Base-by-base conservation (phyloP, 2,888 invertebrate genomes). In the Junonia oenone region DNA sequence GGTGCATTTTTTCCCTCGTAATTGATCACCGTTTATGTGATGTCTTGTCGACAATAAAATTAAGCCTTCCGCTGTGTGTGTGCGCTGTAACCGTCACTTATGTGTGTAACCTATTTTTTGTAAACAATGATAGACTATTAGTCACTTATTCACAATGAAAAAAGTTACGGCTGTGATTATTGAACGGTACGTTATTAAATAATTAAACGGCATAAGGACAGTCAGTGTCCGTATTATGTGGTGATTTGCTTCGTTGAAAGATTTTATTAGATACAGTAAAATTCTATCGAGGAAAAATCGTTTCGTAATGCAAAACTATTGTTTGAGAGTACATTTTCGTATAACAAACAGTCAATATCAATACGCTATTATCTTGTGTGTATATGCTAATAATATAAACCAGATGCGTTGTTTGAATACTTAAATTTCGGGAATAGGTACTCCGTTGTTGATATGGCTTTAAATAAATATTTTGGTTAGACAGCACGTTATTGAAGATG, bases 141-240 rank as follows among this genome's bases (percentile, higher is more conserved):
- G 22, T 22, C 22, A 2, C 22, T 22, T 22, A 43, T 43, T 27
- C 48, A 40, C 40, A 35, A 43, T 35, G 43, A 22, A 45, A 22
- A 27, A 54, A 31, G 15, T 15, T 19, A 22, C 27, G 40, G 22
- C 40, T 15, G 37, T 67, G 66, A 67, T 43, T 26, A 43, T 26
- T 26, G 13, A 26, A n/a, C 26, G 8, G 43, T 66, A 67, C 67
- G 64, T 67, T 68, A 71, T 71, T 71, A 69, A 68, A 67, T 71
- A 69, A 73, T 71, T 70, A 69, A 67, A 67, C 53, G 58, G 45
- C 53, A 50, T 49, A 22, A 22, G 22, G 5, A 51, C 45, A 45
- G 51, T 49, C 38, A 40, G 37, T 45, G 49, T 29, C 58, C 55
- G 3, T 43, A 43, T 43, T 19, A n/a, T 40, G 49, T 17, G 13